A percentile compares a stretch with the other conserved stretches of the same genome.
These are phyloP conservation scores for Pangasianodon gigas DNA, from an alignment of 2,113 vertebrate genomes.

Conservation along the genomic window DNA sequence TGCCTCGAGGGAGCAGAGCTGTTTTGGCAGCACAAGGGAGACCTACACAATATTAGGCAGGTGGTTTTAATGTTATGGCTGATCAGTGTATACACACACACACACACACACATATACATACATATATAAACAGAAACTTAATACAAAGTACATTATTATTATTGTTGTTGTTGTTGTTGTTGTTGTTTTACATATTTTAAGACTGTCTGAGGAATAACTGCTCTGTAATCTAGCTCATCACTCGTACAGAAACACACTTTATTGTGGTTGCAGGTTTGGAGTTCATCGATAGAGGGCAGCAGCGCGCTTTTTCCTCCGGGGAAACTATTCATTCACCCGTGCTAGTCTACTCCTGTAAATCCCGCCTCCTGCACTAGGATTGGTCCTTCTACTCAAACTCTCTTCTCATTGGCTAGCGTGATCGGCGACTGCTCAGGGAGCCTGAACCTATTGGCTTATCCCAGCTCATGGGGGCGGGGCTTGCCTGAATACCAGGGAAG, in stretches of 20 bases:
- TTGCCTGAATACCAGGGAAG: no score
- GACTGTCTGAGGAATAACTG: no score
- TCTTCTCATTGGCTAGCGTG: not conserved
- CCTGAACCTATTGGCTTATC: not conserved
- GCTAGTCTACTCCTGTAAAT: not conserved
- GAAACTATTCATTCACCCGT: not conserved
- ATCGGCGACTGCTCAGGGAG: not conserved
- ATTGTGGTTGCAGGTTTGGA: not conserved
- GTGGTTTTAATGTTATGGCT: no score
- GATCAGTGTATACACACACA: no score
- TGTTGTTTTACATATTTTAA: not conserved
- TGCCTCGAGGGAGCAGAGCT: no score
- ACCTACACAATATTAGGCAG: no score
- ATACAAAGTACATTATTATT: not conserved
- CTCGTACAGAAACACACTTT: not conserved
- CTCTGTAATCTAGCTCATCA: not conserved
- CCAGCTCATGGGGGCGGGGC: not conserved
- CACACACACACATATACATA: no score
- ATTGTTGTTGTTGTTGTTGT: not conserved
- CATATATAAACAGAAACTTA: not conserved
- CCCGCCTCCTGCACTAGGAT: not conserved
- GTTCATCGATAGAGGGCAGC: not conserved
- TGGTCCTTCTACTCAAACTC: not conserved
- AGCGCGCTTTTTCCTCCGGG: not conserved
- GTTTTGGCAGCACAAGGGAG: no score